Conservation (phyloP, 2,888 invertebrate genomes). For the Cynaeus angustus region DNA sequence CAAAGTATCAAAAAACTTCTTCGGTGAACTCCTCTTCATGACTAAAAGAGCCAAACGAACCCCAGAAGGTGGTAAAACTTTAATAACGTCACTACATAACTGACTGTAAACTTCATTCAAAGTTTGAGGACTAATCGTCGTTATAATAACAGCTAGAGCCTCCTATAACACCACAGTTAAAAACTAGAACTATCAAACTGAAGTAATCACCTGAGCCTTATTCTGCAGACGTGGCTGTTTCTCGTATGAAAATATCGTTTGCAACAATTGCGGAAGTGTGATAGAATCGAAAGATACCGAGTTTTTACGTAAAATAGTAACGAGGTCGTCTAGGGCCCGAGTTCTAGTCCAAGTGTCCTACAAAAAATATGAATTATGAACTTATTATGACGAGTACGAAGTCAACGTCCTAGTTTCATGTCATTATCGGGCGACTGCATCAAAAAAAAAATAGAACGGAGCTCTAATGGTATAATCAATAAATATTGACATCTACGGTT, state of each 20-base stretch:
- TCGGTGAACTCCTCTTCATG: slow-evolving; percentile 73
- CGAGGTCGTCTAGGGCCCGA: slow-evolving; percentile 76
- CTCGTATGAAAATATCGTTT: slow-evolving; percentile 79
- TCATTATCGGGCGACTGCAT: slow-evolving; percentile 33
- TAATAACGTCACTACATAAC: slow-evolving; percentile 70
- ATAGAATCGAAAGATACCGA: slow-evolving; percentile 73
- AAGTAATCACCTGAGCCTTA: slow-evolving; percentile 59
- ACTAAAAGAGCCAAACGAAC: slow-evolving; percentile 73
- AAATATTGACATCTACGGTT: slow-evolving; percentile 14
- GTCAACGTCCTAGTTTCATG: slow-evolving; percentile 43
- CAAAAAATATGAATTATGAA: slow-evolving; percentile 6
- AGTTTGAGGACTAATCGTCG: slow-evolving; percentile 63
- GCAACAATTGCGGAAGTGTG: slow-evolving; percentile 77
- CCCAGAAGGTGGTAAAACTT: slow-evolving; percentile 72
- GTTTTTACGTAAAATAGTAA: slow-evolving; percentile 72
- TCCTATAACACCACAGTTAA: slow-evolving; percentile 56
- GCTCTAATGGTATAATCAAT: slow-evolving; percentile 40
- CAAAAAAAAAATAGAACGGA: slow-evolving; percentile 20
- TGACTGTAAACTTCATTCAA: slow-evolving; percentile 69
- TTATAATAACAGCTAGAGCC: slow-evolving; percentile 62
- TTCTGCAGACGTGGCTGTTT: slow-evolving; percentile 68
- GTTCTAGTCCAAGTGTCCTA: slow-evolving; percentile 59
- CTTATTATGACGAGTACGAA: slow-evolving; percentile 32
- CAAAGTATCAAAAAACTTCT: slow-evolving; percentile 54
- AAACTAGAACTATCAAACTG: background rate